Evolutionary conservation across 1,140 invertebrate species (phyloP).

Genomic region (Magallana ariakensis): DNA sequence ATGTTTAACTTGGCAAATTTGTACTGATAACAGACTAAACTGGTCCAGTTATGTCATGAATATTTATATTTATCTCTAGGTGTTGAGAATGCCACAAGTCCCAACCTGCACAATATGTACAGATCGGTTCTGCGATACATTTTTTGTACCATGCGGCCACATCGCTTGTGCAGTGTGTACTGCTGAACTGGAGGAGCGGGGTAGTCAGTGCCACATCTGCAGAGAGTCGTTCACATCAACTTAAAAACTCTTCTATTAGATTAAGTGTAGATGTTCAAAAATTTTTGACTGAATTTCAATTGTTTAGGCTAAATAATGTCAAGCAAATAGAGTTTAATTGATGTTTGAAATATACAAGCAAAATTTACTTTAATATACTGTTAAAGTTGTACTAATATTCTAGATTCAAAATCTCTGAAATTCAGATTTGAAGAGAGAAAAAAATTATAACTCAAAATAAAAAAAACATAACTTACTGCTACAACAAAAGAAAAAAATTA

Average conservation of each 20-base stretch:
- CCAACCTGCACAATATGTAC: conserved; percentile 5
- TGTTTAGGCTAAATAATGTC: background rate
- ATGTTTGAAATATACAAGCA: background rate
- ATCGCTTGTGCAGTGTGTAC: background rate
- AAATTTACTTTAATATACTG: background rate
- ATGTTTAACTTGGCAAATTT: no score
- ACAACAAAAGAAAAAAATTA: background rate
- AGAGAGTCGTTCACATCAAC: conserved; percentile 20
- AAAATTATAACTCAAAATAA: background rate
- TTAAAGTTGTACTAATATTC: background rate
- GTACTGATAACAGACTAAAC: no score
- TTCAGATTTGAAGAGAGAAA: background rate
- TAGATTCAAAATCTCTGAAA: background rate
- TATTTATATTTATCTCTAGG: background rate
- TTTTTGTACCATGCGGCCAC: conserved; percentile 30
- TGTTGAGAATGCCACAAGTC: conserved; percentile 2
- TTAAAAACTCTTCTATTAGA: conserved; percentile 32
- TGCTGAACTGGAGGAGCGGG: conserved; percentile 37
- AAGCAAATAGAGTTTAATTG: background rate
- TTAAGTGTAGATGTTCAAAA: background rate
- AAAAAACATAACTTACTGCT: background rate
- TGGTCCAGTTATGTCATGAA: no score
- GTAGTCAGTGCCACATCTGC: conserved; percentile 39
- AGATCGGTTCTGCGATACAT: conserved; percentile 2
- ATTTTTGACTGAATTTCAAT: background rate